phyloP scores from a whole-genome alignment of 2,113 vertebrate genomes.

The Malurus cyaneus region DNA sequence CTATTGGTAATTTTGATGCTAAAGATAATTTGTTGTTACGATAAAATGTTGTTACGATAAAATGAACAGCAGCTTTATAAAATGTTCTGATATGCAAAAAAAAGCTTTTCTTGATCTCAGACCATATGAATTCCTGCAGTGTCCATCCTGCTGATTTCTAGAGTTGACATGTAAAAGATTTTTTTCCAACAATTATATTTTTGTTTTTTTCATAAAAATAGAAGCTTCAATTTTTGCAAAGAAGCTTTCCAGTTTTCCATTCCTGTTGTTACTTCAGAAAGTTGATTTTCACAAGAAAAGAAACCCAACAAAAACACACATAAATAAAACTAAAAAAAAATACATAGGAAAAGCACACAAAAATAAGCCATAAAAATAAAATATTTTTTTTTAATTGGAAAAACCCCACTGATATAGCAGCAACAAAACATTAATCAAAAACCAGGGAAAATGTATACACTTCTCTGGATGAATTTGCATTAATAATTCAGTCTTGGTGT shows the following conservation, averaged over 20 bases:
- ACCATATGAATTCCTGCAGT: not conserved
- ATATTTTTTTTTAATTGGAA: not conserved
- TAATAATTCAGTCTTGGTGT: not conserved
- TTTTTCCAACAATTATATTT: not conserved
- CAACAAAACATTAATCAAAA: not conserved
- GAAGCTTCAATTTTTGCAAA: not conserved
- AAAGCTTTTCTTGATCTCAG: not conserved
- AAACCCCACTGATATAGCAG: not conserved
- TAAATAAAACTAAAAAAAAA: not conserved
- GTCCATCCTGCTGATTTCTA: not conserved
- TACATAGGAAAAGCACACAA: not conserved
- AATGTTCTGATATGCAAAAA: not conserved
- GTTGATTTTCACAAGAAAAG: not conserved
- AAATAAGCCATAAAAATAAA: not conserved
- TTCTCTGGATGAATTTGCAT: not conserved
- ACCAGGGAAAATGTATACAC: not conserved
- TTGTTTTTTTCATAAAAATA: not conserved
- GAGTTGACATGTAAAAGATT: not conserved
- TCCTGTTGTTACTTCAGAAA: not conserved
- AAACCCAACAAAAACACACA: not conserved
- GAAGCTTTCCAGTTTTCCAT: not conserved
- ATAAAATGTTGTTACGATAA: not conserved
- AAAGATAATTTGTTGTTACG: not conserved
- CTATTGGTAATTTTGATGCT: not conserved
- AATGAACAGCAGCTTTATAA: not conserved